Evolutionary conservation across 2,113 vertebrate genomes (phyloP).

Genomic region (Ploceus nigricollis): DNA sequence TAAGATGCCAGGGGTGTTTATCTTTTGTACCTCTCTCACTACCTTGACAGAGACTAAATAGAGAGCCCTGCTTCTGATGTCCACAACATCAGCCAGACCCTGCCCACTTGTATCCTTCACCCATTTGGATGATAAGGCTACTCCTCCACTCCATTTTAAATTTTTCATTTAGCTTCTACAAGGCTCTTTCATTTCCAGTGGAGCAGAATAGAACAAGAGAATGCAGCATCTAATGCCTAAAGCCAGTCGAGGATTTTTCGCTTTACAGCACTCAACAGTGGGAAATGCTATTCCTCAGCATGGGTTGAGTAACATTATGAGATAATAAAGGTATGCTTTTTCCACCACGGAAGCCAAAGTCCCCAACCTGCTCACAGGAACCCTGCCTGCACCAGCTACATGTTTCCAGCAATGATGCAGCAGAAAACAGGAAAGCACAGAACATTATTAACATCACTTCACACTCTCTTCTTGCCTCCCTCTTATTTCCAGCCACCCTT

Average conservation of each 20-base stretch:
- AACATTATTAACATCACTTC: neutral
- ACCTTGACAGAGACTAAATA: neutral
- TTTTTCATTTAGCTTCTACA: neutral
- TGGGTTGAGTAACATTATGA: neutral
- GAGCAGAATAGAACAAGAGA: neutral
- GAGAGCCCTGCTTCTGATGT: neutral
- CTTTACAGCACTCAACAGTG: neutral
- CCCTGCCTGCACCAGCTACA: neutral
- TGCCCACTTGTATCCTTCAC: neutral
- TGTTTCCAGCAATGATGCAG: neutral
- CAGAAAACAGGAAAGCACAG: neutral
- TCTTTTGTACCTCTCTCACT: neutral
- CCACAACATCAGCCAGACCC: neutral
- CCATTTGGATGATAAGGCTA: neutral
- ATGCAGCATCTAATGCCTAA: neutral
- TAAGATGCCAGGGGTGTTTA: neutral
- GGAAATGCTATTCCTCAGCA: neutral
- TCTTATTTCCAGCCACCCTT: neutral
- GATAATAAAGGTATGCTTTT: neutral
- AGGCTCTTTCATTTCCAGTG: neutral
- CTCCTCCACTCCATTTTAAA: neutral
- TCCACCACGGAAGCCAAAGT: neutral
- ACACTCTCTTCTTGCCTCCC: neutral
- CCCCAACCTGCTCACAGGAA: neutral
- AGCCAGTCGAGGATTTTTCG: neutral